A percentile compares a stretch with the other conserved stretches of the same genome.
Conservation (phyloP, 2,113 vertebrate genomes). For the Ophthalmolycus amberensis region DNA sequence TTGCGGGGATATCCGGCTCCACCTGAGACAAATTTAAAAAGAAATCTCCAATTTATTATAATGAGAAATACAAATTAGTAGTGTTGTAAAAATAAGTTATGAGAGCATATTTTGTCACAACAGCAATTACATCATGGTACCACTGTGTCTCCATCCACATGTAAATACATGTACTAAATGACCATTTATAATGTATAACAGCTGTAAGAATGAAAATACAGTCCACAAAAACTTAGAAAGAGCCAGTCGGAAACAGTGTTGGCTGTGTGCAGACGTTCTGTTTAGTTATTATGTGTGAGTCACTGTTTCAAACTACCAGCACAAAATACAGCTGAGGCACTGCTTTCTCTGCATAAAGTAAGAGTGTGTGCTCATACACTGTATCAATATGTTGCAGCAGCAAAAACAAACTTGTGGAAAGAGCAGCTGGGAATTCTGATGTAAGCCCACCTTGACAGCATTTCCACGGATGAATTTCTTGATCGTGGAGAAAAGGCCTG, state of each 20-base stretch:
- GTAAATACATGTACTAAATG: background rate
- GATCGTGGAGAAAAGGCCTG: constrained; percentile 83
- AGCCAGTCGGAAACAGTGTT: background rate
- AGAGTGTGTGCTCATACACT: background rate
- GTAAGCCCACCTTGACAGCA: constrained; percentile 79
- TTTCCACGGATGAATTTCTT: constrained; percentile 85
- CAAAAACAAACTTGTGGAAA: background rate
- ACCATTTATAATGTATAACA: background rate
- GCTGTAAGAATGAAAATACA: constrained; percentile 1
- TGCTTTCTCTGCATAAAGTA: background rate
- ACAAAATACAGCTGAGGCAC: background rate
- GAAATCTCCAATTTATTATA: background rate
- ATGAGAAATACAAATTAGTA: background rate
- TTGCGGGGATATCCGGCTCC: constrained; percentile 95
- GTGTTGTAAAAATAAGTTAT: background rate
- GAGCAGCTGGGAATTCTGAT: background rate
- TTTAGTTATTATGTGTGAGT: background rate
- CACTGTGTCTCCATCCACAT: background rate
- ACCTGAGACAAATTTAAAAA: constrained; percentile 79
- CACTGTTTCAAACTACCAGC: background rate
- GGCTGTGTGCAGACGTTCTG: background rate
- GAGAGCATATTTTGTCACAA: background rate
- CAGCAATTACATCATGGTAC: background rate
- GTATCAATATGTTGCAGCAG: background rate
- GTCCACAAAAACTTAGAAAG: background rate